Percentiles rank a stretch among this genome's conserved stretches.
phyloP scores from a whole-genome alignment of 2,113 vertebrate species.

The Brachypodius melanocephalos region DNA sequence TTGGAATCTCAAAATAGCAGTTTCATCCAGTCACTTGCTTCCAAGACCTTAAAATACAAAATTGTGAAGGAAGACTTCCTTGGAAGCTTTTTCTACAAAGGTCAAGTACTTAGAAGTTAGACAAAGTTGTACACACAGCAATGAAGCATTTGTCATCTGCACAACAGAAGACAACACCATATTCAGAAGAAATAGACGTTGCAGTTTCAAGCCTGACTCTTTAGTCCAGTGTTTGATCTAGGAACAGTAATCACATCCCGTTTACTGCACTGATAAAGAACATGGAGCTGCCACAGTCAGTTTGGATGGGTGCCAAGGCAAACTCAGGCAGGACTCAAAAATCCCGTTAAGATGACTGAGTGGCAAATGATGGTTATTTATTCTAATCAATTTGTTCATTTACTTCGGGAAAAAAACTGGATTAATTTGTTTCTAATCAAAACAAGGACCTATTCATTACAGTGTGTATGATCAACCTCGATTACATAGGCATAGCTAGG shows the following conservation, averaged over 20 bases:
- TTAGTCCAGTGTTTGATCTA: background rate
- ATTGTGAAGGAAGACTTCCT: background rate
- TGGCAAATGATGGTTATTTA: background rate
- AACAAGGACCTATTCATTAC: constrained; percentile 4
- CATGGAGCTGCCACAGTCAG: background rate
- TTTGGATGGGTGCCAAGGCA: constrained; percentile 30
- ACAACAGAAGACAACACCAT: background rate
- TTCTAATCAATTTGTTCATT: constrained; percentile 5
- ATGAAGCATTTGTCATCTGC: background rate
- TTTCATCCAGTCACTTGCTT: background rate
- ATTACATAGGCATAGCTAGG: background rate
- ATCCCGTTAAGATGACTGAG: background rate
- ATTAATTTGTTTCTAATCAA: constrained; percentile 34
- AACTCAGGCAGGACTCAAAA: constrained; percentile 13
- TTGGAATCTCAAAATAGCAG: background rate
- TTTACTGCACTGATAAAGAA: constrained; percentile 29
- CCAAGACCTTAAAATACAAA: background rate
- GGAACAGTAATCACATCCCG: background rate
- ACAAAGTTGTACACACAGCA: background rate
- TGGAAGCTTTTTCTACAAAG: background rate
- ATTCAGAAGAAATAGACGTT: background rate
- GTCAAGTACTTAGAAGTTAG: background rate
- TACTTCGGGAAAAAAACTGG: background rate
- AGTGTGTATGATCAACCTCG: background rate
- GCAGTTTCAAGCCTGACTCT: background rate